Evolutionary conservation across 2,113 vertebrate genomes (phyloP).

Genomic region (Gymnocephalus cernua): DNA sequence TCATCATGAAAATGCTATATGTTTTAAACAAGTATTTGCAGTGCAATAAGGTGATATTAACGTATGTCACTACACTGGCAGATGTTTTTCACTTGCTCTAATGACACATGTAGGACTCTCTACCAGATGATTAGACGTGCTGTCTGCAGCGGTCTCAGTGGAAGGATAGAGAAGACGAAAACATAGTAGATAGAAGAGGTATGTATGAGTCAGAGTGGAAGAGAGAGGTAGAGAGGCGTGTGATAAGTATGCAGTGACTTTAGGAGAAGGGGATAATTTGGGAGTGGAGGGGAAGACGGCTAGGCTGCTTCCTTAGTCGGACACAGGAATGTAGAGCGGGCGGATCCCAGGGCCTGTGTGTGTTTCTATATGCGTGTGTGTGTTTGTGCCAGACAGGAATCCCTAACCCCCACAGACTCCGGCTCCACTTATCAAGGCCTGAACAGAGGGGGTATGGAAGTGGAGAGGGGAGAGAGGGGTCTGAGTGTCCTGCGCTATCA

Average conservation of each 20-base stretch:
- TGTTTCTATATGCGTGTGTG: constrained; percentile 68
- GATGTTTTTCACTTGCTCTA: constrained; percentile 23
- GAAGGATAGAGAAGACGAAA: constrained; percentile 21
- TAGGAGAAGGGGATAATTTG: constrained; percentile 82
- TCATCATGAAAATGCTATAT: not conserved
- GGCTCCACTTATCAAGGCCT: constrained; percentile 84
- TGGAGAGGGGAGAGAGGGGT: constrained; percentile 37
- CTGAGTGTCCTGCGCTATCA: constrained; percentile 72
- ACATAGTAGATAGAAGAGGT: constrained; percentile 39
- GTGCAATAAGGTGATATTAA: constrained; percentile 18
- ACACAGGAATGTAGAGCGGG: constrained; percentile 86
- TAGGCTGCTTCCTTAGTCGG: constrained; percentile 83
- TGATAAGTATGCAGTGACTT: constrained; percentile 76
- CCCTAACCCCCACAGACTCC: constrained; percentile 84
- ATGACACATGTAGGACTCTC: constrained; percentile 22
- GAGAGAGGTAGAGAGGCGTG: constrained; percentile 68
- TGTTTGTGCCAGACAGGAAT: constrained; percentile 84
- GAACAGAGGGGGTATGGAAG: constrained; percentile 68
- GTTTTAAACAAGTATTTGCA: constrained; percentile 18
- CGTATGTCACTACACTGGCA: constrained; percentile 3
- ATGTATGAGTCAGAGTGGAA: constrained; percentile 59
- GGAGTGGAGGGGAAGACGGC: constrained; percentile 81
- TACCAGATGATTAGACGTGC: constrained; percentile 27
- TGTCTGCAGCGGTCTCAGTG: constrained; percentile 21
- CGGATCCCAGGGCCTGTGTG: constrained; percentile 82